Conservation (phyloP, 2,888 invertebrate species). For the Cantharis rufa region DNA sequence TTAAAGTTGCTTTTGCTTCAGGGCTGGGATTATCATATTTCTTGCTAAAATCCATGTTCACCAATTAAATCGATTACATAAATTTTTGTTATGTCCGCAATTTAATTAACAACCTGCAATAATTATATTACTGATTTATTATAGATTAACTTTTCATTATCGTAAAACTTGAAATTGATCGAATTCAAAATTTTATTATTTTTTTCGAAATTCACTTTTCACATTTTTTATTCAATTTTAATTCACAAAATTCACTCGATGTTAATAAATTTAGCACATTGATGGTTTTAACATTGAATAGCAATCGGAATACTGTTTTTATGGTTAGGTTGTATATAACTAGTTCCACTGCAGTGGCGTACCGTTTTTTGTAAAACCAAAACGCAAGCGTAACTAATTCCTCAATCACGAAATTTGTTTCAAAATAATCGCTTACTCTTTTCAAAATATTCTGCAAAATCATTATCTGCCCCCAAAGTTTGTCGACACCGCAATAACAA, state of each 20-base stretch:
- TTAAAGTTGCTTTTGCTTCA: conserved; percentile 61
- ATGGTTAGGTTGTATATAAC: neutral
- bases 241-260: neutral
- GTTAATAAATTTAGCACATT: neutral
- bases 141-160: neutral
- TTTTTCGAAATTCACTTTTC: neutral
- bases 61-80: neutral
- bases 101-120: neutral
- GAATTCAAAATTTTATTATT: neutral
- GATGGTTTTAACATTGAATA: neutral
- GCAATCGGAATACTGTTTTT: neutral
- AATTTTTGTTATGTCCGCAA: neutral
- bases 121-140: too few species aligned
- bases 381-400: neutral
- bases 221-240: neutral
- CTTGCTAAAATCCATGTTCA: conserved; percentile 65
- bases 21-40: conserved; percentile 66
- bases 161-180: neutral
- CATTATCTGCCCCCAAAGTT: neutral
- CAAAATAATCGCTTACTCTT: neutral
- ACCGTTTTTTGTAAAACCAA: neutral
- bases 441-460: neutral
- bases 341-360: neutral
- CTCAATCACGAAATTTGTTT: neutral
- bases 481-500: neutral